Base-by-base conservation (phyloP, 1,140 invertebrate genomes). In the Cydia pomonella region DNA sequence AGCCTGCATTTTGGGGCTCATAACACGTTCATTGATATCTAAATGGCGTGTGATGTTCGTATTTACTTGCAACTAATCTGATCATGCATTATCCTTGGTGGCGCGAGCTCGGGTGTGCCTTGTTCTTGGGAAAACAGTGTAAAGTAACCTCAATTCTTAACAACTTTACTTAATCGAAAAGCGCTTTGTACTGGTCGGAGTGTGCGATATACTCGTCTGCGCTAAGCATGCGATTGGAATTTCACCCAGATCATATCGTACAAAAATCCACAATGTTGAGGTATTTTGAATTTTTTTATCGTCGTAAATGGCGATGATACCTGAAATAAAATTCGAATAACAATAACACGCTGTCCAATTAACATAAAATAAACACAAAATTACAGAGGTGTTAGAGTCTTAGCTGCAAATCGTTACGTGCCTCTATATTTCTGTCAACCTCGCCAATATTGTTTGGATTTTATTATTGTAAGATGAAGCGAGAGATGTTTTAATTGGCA, bases 301-400 rank as follows among this genome's bases (percentile, higher is more conserved):
- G 64, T 33, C 29, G 64, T 69, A 21, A 33, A 33, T 38, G 64
- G 18, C 33, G 27, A 69, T 69, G 29, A 38, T 69, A 69, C 64
- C 1, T 41, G 64, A 18, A 38, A 69, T 69, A 69, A 69, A 69
- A 69, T 18, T n/a, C 64, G 33, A 69, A 69, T 69, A 69, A 69
- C 64, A 69, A 69, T 69, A 69, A 69, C n/a, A 33, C 29, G 64
- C 64, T 6, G 27, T 29, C 29, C 64, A 69, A 69, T 69, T 69
- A 69, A 21, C 64, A 41, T 69, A 69, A 69, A 69, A 69, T 69
- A 38, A 69, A 69, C 64, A 21, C 64, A 69, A 69, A 69, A 38
- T 38, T 69, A 38, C 64, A 38, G 18, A 69, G 64, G 64, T 69
- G 64, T 69, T 69, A 69, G 64, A 69, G 29, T 38, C 21, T 69